Evolutionary conservation across 2,797 vertebrate species (phyloP).

Genomic region (Peromyscus eremicus): DNA sequence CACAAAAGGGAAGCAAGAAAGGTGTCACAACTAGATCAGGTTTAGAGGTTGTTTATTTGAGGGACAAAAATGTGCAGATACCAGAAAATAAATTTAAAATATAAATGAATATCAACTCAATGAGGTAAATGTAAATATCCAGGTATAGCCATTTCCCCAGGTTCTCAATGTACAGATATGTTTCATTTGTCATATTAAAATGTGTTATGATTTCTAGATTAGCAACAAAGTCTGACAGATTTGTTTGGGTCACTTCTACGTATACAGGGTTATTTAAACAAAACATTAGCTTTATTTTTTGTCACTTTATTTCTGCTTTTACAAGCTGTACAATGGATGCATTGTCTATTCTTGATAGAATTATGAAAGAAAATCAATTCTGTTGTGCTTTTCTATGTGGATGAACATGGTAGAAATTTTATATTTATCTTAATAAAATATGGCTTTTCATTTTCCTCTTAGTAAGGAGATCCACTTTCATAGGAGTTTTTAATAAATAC

Average conservation of each 20-base stretch:
- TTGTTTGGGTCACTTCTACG: not conserved
- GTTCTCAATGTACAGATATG: not conserved
- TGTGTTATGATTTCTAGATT: not conserved
- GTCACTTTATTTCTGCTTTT: not conserved
- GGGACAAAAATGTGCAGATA: not conserved
- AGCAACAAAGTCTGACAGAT: not conserved
- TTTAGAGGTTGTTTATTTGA: not conserved
- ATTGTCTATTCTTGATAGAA: not conserved
- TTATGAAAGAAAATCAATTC: not conserved
- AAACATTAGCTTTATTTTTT: not conserved
- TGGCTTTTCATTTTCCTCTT: not conserved
- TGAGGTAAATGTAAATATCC: not conserved
- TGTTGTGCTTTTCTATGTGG: not conserved
- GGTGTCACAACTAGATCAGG: not conserved
- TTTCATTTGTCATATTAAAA: slow-evolving; percentile 18
- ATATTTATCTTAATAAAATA: not conserved
- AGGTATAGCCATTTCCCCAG: not conserved
- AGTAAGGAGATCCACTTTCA: not conserved
- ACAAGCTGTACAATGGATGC: not conserved
- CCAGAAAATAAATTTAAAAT: not conserved
- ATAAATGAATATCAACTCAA: not conserved
- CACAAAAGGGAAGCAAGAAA: not conserved
- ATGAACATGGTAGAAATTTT: not conserved
- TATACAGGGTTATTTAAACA: not conserved
- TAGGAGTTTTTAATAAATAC: slow-evolving; percentile 5